Evolutionary conservation across 2,797 vertebrate species (phyloP).

Genomic region (Podarcis lilfordi): DNA sequence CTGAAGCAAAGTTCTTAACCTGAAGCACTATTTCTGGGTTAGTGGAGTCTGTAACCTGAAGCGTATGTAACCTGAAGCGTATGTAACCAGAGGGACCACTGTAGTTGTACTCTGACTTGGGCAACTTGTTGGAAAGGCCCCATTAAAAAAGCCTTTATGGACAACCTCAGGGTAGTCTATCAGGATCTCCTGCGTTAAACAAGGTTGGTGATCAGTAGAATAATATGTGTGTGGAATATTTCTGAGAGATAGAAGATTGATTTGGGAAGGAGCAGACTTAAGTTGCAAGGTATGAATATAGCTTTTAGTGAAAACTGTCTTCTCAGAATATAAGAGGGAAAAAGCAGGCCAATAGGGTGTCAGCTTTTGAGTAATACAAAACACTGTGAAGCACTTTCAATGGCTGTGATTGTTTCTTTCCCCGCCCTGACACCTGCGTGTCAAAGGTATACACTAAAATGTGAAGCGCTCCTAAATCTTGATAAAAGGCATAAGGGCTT

Average conservation of each 20-base stretch:
- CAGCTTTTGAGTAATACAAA: neutral
- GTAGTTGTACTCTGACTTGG: neutral
- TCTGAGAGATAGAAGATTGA: neutral
- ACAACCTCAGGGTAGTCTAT: neutral
- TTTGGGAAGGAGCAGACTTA: neutral
- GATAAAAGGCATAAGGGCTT: too few relatives aligned
- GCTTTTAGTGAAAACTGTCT: neutral
- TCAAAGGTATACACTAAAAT: neutral
- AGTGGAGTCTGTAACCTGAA: too few relatives aligned
- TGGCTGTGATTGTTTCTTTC: too few relatives aligned
- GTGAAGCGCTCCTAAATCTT: neutral
- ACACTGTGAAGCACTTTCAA: neutral
- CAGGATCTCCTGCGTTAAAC: neutral
- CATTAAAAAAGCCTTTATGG: neutral
- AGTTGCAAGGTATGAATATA: neutral
- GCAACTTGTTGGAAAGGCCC: neutral
- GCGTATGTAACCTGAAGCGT: too few relatives aligned
- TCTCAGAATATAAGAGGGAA: neutral
- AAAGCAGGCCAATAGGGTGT: neutral
- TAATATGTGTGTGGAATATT: too few relatives aligned
- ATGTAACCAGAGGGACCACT: too few relatives aligned
- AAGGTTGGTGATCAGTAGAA: neutral
- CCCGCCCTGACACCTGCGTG: neutral
- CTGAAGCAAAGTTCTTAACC: too few relatives aligned
- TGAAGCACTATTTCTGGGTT: too few relatives aligned